phyloP scores from a whole-genome alignment of 2,113 vertebrate species.

The Pyrgilauda ruficollis region DNA sequence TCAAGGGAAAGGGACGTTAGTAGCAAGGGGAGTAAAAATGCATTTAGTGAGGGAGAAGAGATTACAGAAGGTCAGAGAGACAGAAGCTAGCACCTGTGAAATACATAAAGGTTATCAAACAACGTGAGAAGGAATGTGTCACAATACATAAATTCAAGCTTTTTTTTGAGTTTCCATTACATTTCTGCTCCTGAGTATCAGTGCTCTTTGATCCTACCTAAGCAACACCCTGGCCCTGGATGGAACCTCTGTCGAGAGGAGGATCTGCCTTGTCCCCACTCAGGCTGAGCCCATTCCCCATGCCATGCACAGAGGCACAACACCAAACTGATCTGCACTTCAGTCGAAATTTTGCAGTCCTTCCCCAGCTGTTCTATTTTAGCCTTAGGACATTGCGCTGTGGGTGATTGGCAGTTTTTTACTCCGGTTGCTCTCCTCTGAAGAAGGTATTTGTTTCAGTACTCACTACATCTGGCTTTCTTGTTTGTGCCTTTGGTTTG shows the following conservation, averaged over 20 bases:
- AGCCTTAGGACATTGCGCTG: conserved; percentile 8
- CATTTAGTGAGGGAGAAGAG: background rate
- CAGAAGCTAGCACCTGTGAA: background rate
- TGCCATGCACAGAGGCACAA: background rate
- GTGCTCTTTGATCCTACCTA: background rate
- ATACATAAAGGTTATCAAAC: background rate
- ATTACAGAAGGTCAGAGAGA: background rate
- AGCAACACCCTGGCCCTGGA: background rate
- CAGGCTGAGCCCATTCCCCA: background rate
- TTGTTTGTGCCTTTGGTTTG: conserved; percentile 15
- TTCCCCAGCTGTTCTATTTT: conserved; percentile 12
- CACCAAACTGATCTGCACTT: background rate
- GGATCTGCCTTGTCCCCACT: background rate
- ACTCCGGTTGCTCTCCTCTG: background rate
- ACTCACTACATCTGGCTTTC: background rate
- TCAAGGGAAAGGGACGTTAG: background rate
- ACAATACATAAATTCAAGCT: background rate
- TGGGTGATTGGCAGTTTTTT: background rate
- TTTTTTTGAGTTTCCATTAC: background rate
- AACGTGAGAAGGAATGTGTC: background rate
- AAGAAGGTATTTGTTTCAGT: conserved; percentile 11
- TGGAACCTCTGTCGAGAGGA: background rate
- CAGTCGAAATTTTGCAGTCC: background rate
- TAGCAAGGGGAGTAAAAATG: background rate
- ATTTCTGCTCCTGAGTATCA: background rate